Evolutionary conservation across 2,888 invertebrate genomes (phyloP), one percentile per base, ranked within the genome.

Genomic region (Lordiphosa fenestrarum): DNA sequence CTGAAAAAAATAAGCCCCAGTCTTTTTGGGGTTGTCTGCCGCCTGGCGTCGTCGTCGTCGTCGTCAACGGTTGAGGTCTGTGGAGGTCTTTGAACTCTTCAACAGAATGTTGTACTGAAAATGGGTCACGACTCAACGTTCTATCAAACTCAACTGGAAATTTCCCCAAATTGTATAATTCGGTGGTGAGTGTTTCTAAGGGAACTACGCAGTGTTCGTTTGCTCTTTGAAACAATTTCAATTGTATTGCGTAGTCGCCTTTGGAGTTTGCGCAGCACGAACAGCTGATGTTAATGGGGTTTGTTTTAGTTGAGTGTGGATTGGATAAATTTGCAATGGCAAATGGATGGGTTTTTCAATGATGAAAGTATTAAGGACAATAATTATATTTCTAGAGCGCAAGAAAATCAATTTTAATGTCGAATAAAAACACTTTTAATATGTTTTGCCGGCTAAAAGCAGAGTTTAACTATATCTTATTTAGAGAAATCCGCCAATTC

Each of bases 21-120:
- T 61, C 12, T 44, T 59, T 73, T 77, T 67, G 75, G 75, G 80
- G 80, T 82, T 82, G 76, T 52, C 82, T 53, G 56, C 37, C 38
- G 23, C 15, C 9, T 44, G 7, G 7, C 15, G 15, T 15, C 15
- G 15, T 15, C 15, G 15, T 15, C 15, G 15, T 15, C 36, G 12
- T 39, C 47, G 30, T 38, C 51, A 30, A 36, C 30, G 37, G 13
- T 33, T 10, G 38, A 37, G 58, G 55, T 57, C 19, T 57, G 21
- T 35, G 25, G 62, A 87, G 87, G 88, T 87, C 87, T 85, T 87
- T 88, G 88, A 87, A 87, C 87, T 86, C 80, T 58, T 39, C 62
- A 63, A 66, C 68, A 66, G 3, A 74, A 84, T 72, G 68, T 69
- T 69, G 61, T 61, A 69, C 70, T 48, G 70, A 81, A 88, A 88